These are phyloP conservation scores for Talpa occidentalis DNA, from an alignment of 2,113 vertebrate species.

Conservation along the genomic window DNA sequence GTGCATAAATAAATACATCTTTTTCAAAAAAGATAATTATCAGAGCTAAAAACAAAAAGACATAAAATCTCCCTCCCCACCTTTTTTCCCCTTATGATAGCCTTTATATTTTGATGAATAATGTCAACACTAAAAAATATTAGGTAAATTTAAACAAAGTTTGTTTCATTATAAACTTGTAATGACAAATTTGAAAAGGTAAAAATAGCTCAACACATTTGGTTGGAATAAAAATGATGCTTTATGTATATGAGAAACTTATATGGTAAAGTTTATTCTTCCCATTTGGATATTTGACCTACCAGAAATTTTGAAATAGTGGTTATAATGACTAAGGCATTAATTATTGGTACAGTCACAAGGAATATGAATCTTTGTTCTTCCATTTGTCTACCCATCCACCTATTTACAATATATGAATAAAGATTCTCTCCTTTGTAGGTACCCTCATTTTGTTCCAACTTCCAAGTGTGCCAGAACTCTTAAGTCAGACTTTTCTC, in stretches of 20 bases:
- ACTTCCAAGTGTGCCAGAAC: neutral
- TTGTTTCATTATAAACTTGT: constrained; percentile 42
- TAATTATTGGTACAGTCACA: neutral
- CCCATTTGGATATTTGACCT: neutral
- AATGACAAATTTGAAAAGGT: constrained; percentile 35
- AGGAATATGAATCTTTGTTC: neutral
- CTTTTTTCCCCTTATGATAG: neutral
- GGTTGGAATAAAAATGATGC: constrained; percentile 8
- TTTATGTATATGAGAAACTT: neutral
- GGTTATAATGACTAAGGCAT: neutral
- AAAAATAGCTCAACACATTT: constrained; percentile 38
- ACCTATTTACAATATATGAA: neutral
- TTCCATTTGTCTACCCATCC: neutral
- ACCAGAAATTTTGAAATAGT: neutral
- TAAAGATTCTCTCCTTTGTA: neutral
- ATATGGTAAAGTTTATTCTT: constrained; percentile 19
- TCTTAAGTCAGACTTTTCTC: constrained; percentile 16
- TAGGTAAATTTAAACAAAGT: constrained; percentile 30
- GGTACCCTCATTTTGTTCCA: neutral
- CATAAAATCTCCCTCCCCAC: too few species aligned
- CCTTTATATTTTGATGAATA: neutral
- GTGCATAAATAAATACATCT: too few species aligned
- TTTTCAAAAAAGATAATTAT: too few species aligned
- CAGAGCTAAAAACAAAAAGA: constrained; percentile 29
- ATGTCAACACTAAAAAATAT: neutral